Evolutionary conservation across 2,113 vertebrate species (phyloP).

Genomic region (Pithys albifrons): DNA sequence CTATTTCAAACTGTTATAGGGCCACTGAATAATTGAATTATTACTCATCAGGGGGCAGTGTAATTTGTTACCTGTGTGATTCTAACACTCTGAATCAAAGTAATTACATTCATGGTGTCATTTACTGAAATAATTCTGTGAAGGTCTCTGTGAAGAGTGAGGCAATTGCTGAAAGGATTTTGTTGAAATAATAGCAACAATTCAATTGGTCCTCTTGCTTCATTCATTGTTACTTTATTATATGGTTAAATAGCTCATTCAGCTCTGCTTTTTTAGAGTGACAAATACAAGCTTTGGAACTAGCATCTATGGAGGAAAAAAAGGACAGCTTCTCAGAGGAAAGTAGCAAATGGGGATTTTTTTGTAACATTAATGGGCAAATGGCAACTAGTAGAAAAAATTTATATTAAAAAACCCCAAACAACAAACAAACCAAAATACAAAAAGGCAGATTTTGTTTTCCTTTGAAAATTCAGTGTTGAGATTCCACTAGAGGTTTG

Average conservation of each 20-base stretch:
- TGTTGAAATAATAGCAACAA: conserved; percentile 47
- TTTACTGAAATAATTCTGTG: conserved; percentile 38
- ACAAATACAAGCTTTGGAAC: conserved; percentile 40
- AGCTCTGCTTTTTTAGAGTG: conserved; percentile 31
- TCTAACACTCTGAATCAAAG: conserved; percentile 64
- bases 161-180: conserved; percentile 35
- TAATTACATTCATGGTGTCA: conserved; percentile 59
- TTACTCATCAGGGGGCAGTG: conserved; percentile 52
- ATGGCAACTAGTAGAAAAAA: neutral
- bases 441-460: neutral
- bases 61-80: conserved; percentile 66
- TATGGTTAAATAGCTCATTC: conserved; percentile 50
- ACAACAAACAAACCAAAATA: neutral
- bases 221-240: conserved; percentile 45
- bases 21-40: conserved; percentile 71
- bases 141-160: conserved; percentile 35
- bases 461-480: neutral
- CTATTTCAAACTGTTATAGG: conserved; percentile 59
- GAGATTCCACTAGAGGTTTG: neutral
- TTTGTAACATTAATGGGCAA: neutral
- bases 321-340: neutral
- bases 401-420: neutral
- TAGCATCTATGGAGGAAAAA: neutral
- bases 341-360: conserved; percentile 1
- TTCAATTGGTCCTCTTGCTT: conserved; percentile 38